Conservation (phyloP, 2,113 vertebrate species). For the Hemiscyllium ocellatum region DNA sequence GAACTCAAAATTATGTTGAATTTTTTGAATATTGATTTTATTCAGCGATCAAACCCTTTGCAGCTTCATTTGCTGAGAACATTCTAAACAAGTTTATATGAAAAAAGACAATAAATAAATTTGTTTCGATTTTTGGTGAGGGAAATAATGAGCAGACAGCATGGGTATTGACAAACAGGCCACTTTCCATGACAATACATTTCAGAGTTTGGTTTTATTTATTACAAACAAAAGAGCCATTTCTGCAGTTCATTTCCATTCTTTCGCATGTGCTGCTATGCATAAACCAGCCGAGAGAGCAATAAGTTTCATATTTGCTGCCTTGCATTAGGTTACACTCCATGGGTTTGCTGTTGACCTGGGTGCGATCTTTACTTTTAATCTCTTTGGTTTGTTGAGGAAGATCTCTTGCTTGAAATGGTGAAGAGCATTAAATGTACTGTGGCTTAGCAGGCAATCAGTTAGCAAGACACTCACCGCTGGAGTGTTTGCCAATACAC, state of each 20-base stretch:
- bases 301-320: constrained; percentile 7
- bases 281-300: background rate
- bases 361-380: constrained; percentile 8
- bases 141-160: background rate
- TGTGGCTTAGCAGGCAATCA: background rate
- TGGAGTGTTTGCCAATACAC: background rate
- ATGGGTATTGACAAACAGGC: background rate
- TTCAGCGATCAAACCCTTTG: background rate
- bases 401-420: background rate
- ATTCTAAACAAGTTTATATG: background rate
- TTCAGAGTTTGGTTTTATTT: background rate
- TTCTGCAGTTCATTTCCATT: constrained; percentile 2
- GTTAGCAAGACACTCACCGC: background rate
- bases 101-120: background rate
- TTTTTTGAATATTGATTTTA: constrained; percentile 23
- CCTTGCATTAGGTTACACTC: background rate
- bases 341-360: background rate
- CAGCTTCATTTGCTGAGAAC: background rate
- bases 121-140: background rate
- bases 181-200: constrained; percentile 12
- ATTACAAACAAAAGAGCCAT: background rate
- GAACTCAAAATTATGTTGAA: background rate
- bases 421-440: constrained; percentile 29
- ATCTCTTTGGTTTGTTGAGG: background rate
- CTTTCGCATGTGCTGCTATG: background rate